Conservation (phyloP, 2,888 invertebrate genomes). For the Silvanus unidentatus region DNA sequence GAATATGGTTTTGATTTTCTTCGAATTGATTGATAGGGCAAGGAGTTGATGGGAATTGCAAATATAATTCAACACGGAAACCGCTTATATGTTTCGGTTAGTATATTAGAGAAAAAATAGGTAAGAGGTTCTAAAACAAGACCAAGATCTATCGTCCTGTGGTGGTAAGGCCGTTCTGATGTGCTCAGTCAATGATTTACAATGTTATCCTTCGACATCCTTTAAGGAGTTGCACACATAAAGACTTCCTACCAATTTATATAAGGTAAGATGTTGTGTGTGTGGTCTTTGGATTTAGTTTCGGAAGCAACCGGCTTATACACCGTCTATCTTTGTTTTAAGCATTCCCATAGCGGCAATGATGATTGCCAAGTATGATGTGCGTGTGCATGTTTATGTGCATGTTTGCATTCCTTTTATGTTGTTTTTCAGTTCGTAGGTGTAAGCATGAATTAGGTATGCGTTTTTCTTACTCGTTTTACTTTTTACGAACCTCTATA, state of each 20-base stretch:
- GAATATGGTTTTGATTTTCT: no score
- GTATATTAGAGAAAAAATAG: constrained; percentile 24
- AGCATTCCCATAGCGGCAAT: background rate
- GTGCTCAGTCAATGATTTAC: constrained; percentile 22
- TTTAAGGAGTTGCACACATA: constrained; percentile 12
- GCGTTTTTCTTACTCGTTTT: constrained; percentile 4
- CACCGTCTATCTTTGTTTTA: background rate
- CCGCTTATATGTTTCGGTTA: constrained; percentile 47
- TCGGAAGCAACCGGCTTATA: constrained; percentile 1
- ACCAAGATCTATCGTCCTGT: constrained; percentile 40
- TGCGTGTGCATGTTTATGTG: background rate
- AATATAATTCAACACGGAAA: no score
- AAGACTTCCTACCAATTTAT: constrained; percentile 16
- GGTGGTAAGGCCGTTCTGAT: no score
- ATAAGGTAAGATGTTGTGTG: background rate
- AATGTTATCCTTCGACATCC: constrained; percentile 20
- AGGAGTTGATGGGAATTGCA: no score
- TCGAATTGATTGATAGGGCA: no score
- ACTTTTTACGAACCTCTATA: no score
- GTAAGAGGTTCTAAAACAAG: constrained; percentile 30
- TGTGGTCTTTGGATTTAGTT: background rate
- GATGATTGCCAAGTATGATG: constrained; percentile 1
- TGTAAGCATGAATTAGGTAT: constrained; percentile 14
- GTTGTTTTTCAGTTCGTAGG: constrained; percentile 2
- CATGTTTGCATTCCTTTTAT: no score